phyloP scores from a whole-genome alignment of 92 coral and sea anemone genomes.

The Heteractis magnifica region DNA sequence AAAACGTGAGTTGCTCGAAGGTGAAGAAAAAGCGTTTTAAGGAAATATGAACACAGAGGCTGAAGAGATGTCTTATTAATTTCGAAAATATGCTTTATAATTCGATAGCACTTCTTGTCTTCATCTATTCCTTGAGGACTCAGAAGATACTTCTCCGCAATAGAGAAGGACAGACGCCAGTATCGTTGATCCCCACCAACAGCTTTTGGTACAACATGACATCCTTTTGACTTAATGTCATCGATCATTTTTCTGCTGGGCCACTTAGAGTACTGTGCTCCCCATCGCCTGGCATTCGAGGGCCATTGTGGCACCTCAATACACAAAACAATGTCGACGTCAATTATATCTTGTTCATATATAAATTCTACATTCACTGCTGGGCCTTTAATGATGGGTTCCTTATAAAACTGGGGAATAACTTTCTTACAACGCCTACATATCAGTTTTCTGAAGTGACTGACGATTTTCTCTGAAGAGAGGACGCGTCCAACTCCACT shows the following conservation, averaged over 20 bases:
- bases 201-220: slow-evolving; percentile 35
- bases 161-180: slow-evolving; percentile 44
- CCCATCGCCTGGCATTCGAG: slow-evolving; percentile 26
- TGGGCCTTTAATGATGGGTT: slow-evolving; percentile 1
- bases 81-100: slow-evolving; percentile 25
- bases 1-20: neutral
- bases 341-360: neutral
- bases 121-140: slow-evolving; percentile 12
- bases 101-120: slow-evolving; percentile 27
- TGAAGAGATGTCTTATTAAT: neutral
- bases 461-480: slow-evolving; percentile 8
- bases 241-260: slow-evolving; percentile 13
- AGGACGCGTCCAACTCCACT: neutral
- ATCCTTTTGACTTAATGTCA: slow-evolving; percentile 9
- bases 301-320: slow-evolving; percentile 27
- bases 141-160: slow-evolving; percentile 31
- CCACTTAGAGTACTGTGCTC: slow-evolving; percentile 5
- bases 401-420: neutral
- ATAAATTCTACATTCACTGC: slow-evolving; percentile 1
- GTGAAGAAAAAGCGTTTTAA: slow-evolving; percentile 20
- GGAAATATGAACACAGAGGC: slow-evolving; percentile 26
- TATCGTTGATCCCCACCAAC: neutral
- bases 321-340: slow-evolving; percentile 31
- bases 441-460: slow-evolving; percentile 7
- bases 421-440: neutral